Evolutionary conservation across 35 echinoderm and acorn worm genomes (phyloP), one percentile per base, ranked within the genome.

Genomic region (Strongylocentrotus purpuratus): DNA sequence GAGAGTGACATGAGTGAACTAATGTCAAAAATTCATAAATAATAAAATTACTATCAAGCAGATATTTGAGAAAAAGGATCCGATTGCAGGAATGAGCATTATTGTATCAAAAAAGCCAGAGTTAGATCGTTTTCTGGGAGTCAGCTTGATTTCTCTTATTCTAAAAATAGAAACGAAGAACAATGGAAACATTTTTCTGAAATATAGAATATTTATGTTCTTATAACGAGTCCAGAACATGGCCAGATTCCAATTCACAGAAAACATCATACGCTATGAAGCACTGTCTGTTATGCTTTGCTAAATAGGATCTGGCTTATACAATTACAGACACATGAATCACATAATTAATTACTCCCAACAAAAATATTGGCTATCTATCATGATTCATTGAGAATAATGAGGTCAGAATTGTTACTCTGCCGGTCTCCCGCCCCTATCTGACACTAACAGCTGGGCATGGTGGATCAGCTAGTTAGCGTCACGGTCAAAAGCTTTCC

Each of bases 381-480:
- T 70, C 0, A 70, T 70, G 61, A 70, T 4, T 70, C 61, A 70
- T 28, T 70, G 61, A 28, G 25, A 22, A 70, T 70, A 70, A 70
- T 70, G 61, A 70, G 61, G 61, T 70, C 61, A 70, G 61, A 70
- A 70, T 22, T 70, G 61, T 70, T 70, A 25, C 61, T 70, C 61
- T 28, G n/a, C n/a, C n/a, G n/a, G 61, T 70, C 61, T 70, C 61
- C 61, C 61, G 61, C 61, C 61, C 61, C 61, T 70, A 70, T 70
- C 61, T 70, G 61, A 70, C 61, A 70, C 61, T n/a, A 70, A 70
- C 61, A 70, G 61, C 61, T 70, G n/a, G 61, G 61, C 61, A 70
- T 28, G 61, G 61, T 70, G 20, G 15, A 70, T 70, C 50, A 55
- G 50, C 61, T 28, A 70, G 18, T 70, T 70, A 70, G 6, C 61